A percentile compares a stretch with the other conserved stretches of the same genome.
These are phyloP conservation scores for Dermatemys mawii DNA, from an alignment of 2,113 vertebrate species.

Conservation along the genomic window DNA sequence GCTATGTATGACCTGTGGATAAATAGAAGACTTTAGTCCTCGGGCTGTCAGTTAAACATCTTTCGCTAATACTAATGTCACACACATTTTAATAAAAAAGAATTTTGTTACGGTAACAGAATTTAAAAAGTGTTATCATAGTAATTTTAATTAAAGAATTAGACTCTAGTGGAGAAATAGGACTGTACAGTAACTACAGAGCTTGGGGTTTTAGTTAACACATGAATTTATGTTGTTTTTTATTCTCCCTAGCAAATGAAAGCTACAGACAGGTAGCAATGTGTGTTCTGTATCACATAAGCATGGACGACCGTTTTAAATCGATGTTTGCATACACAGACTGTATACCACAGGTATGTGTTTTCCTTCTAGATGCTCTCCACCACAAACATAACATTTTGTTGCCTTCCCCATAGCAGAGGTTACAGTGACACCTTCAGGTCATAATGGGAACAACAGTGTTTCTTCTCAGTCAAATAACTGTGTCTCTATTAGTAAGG, in stretches of 20 bases:
- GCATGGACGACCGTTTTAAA: slow-evolving; percentile 92
- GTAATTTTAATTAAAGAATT: not conserved
- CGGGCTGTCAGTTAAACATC: not conserved
- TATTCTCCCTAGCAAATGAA: slow-evolving; percentile 87
- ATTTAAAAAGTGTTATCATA: not conserved
- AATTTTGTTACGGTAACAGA: not conserved
- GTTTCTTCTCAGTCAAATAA: not conserved
- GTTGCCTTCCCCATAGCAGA: not conserved
- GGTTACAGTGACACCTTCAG: slow-evolving; percentile 58
- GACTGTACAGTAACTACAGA: not conserved
- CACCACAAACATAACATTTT: not conserved
- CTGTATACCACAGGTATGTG: slow-evolving; percentile 93
- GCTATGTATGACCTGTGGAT: not conserved
- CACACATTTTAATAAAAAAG: not conserved
- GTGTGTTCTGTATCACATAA: slow-evolving; percentile 96
- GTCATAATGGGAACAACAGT: not conserved
- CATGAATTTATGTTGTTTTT: not conserved
- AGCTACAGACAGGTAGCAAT: slow-evolving; percentile 91
- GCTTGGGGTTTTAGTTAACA: not conserved
- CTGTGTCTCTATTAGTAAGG: not conserved
- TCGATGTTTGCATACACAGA: slow-evolving; percentile 94
- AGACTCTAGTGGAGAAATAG: not conserved
- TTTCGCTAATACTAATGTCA: not conserved
- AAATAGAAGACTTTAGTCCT: not conserved
- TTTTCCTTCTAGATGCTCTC: not conserved